Conservation (phyloP, 2,113 vertebrate genomes). For the Reinhardtius hippoglossoides region DNA sequence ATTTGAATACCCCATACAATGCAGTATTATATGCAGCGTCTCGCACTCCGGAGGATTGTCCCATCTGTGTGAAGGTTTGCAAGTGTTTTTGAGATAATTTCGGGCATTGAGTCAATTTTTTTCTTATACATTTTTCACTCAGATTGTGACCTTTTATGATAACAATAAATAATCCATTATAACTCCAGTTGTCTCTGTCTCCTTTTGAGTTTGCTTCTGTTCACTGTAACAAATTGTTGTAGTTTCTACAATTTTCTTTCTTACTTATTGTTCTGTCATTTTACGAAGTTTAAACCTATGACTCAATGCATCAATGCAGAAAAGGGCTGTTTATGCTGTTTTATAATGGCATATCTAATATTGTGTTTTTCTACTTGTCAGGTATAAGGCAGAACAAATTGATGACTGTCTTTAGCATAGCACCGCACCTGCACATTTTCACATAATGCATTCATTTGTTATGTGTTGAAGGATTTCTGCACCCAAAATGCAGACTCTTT, state of each 20-base stretch:
- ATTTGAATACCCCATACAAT: slow-evolving; percentile 23
- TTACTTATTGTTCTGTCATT: not conserved
- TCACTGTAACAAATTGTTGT: too few species aligned
- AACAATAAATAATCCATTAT: not conserved
- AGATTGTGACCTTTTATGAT: not conserved
- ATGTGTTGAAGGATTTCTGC: not conserved
- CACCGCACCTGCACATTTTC: not conserved
- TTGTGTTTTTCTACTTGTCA: slow-evolving; percentile 2
- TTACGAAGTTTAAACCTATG: too few species aligned
- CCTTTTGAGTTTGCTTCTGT: too few species aligned
- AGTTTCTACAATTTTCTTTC: not conserved
- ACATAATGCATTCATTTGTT: slow-evolving; percentile 16
- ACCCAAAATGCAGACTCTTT: not conserved
- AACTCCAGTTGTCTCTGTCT: too few species aligned
- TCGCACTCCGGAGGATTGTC: not conserved
- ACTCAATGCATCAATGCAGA: not conserved
- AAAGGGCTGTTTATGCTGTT: not conserved
- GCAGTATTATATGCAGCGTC: slow-evolving; percentile 6
- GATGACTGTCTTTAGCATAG: slow-evolving; percentile 15
- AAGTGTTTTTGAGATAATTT: not conserved
- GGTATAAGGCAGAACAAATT: not conserved
- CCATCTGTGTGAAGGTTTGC: not conserved
- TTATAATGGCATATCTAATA: not conserved
- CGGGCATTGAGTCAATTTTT: not conserved
- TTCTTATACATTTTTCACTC: not conserved